A percentile compares a stretch with the other conserved stretches of the same genome.
phyloP scores from a whole-genome alignment of 2,888 invertebrate genomes.

The Mantis religiosa region DNA sequence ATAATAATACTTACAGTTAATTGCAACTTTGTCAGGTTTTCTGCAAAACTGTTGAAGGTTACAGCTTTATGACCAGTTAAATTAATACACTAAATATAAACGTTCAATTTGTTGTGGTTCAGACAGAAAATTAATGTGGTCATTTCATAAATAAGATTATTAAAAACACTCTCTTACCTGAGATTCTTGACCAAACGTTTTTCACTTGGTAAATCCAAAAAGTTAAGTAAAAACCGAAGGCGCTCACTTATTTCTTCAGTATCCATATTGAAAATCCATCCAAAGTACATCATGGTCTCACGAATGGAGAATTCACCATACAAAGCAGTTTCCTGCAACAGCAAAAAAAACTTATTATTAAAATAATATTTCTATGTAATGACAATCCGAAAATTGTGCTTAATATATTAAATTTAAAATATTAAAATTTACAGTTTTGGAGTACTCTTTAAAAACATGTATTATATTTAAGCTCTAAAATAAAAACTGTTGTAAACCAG shows the following conservation, averaged over 20 bases:
- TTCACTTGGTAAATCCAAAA: conserved; percentile 84
- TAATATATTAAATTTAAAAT: background rate
- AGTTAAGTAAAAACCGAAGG: conserved; percentile 80
- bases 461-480: too few relatives aligned
- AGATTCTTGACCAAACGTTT: conserved; percentile 75
- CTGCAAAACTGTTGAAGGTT: too few relatives aligned
- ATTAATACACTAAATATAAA: too few relatives aligned
- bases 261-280: conserved; percentile 92
- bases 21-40: too few relatives aligned
- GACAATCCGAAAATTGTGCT: background rate
- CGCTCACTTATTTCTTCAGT: conserved; percentile 75
- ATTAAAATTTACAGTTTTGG: background rate
- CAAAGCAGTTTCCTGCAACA: conserved; percentile 74
- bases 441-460: background rate
- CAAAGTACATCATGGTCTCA: conserved; percentile 95
- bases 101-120: too few relatives aligned
- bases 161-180: conserved; percentile 48
- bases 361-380: too few relatives aligned
- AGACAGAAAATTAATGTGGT: too few relatives aligned
- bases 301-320: conserved; percentile 90
- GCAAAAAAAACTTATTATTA: background rate
- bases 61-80: too few relatives aligned
- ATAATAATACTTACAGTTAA: background rate
- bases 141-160: background rate
- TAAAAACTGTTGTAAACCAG: too few relatives aligned